These are phyloP conservation scores for Gallinago solitaria DNA, from an alignment of 2,797 vertebrate genomes.

Conservation along the genomic window DNA sequence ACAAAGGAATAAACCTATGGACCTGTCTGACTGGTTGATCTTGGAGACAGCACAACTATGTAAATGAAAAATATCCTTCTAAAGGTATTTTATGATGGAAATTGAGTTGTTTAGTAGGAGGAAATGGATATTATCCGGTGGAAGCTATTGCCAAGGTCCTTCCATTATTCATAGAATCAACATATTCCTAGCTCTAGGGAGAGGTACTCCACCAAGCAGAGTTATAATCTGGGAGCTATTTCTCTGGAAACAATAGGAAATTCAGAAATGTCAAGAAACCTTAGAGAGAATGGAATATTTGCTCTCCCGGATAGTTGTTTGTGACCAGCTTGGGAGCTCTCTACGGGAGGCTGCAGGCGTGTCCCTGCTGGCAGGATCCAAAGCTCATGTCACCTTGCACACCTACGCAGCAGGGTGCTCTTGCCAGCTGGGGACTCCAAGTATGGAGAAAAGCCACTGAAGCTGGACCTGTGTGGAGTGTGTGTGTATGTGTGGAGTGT, in stretches of 20 bases:
- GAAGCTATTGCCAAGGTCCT: slow-evolving; percentile 46
- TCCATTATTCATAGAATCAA: slow-evolving; percentile 65
- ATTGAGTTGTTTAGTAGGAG: slow-evolving; percentile 56
- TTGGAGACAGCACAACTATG: not conserved
- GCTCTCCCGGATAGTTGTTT: not conserved
- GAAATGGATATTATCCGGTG: slow-evolving; percentile 71
- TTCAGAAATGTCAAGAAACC: not conserved
- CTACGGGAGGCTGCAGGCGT: not conserved
- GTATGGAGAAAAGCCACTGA: not conserved
- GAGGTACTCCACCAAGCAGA: slow-evolving; percentile 32
- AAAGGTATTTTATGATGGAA: slow-evolving; percentile 72
- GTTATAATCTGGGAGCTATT: slow-evolving; percentile 26
- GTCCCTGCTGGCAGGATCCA: not conserved
- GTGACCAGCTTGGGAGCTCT: not conserved
- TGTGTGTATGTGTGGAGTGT: rapidly evolving
- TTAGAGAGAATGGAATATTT: slow-evolving; percentile 19
- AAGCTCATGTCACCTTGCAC: not conserved
- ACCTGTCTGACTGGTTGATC: slow-evolving; percentile 14
- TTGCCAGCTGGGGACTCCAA: not conserved
- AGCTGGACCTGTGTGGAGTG: not conserved
- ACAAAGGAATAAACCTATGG: not conserved
- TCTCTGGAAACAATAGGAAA: slow-evolving; percentile 23
- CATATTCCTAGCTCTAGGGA: slow-evolving; percentile 67
- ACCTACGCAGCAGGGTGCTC: not conserved
- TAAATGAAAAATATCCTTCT: slow-evolving; percentile 73